Evolutionary conservation across 2,113 vertebrate species (phyloP).

Genomic region (Meles meles): DNA sequence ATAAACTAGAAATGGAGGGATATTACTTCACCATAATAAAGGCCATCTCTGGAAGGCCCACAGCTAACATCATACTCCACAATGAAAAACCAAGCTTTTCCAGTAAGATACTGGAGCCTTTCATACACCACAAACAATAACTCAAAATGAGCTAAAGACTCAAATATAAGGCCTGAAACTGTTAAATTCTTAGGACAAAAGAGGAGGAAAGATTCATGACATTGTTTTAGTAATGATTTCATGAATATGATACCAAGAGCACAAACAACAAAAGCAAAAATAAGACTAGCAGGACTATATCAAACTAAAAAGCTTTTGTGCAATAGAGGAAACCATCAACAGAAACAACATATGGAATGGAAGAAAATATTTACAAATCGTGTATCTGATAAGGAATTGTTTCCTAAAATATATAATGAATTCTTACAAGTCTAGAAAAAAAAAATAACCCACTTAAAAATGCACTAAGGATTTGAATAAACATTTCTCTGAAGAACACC

Average conservation of each 20-base stretch:
- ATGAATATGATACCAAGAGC: background rate
- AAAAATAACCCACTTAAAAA: background rate
- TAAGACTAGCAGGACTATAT: background rate
- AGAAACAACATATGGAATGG: background rate
- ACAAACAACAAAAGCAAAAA: background rate
- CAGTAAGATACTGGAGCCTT: background rate
- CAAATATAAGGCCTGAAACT: background rate
- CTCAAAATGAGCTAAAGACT: background rate
- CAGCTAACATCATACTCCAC: background rate
- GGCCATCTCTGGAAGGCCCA: background rate
- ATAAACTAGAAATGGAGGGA: background rate
- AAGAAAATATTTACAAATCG: background rate
- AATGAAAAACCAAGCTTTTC: background rate
- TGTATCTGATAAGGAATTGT: background rate
- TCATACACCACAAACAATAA: background rate
- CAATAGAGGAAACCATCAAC: background rate
- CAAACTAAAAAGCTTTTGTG: background rate
- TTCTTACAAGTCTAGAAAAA: background rate
- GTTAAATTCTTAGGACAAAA: background rate
- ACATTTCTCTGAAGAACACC: background rate
- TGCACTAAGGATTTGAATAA: background rate
- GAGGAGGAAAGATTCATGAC: background rate
- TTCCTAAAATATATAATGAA: background rate
- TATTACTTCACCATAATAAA: background rate
- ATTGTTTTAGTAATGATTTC: background rate